Conservation (phyloP, 2,113 vertebrate species). For the Fregetta grallaria region DNA sequence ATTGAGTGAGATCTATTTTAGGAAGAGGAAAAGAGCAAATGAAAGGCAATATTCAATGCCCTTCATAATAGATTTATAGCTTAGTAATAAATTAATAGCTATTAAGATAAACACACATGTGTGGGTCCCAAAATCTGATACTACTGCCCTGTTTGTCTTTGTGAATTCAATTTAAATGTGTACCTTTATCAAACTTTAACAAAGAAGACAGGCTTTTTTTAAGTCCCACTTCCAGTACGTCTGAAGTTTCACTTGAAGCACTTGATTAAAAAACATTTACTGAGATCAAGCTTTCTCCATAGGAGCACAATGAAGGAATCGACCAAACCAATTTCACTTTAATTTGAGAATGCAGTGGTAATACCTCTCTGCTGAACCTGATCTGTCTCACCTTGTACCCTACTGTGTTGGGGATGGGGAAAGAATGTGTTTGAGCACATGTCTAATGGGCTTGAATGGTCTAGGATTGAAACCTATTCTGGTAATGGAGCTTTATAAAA, state of each 20-base stretch:
- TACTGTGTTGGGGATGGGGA: not conserved
- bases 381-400: not conserved
- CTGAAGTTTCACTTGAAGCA: not conserved
- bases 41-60: conserved; percentile 1
- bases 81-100: not conserved
- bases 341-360: conserved; percentile 9
- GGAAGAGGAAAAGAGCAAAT: not conserved
- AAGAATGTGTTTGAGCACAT: conserved; percentile 25
- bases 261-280: conserved; percentile 31
- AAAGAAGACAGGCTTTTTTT: not conserved
- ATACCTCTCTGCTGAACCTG: conserved; percentile 13
- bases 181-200: not conserved
- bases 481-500: conserved; percentile 17
- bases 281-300: not conserved
- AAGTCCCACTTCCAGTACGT: not conserved
- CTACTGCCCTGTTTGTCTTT: not conserved
- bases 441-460: not conserved
- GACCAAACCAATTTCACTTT: conserved; percentile 17
- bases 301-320: not conserved
- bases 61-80: not conserved
- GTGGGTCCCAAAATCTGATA: not conserved
- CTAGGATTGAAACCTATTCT: conserved; percentile 9
- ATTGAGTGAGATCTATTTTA: conserved; percentile 39
- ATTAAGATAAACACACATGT: not conserved
- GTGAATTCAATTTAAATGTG: not conserved